Base-by-base conservation (phyloP, 1,140 invertebrate species). In the Drosophila pseudoobscura region DNA sequence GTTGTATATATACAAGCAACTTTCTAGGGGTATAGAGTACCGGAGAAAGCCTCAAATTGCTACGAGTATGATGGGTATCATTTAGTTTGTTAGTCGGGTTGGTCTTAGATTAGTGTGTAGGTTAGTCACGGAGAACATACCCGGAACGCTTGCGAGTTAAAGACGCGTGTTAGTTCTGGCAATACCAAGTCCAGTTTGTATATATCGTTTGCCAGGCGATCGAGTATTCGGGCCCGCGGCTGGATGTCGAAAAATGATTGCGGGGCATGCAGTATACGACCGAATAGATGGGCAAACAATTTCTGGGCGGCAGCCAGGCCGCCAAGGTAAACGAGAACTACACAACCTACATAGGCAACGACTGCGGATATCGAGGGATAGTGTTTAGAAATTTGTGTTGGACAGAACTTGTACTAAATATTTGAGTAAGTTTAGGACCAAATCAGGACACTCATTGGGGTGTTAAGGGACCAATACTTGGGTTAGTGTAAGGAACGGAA, bases 191-290 rank as follows among this genome's bases (percentile, higher is more conserved):
- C 95, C 91, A 95, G 80, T 55, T 93, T 93, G 90, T 95, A 94
- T 65, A 95, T 92, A 92, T 96, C 96, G 93, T 95, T 96, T 71
- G 94, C 93, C 91, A 96, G 94, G 75, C 96, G 93, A 92, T 95
- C 95, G 63, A 97, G 91, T 74, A 96, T 94, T 75, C 96, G 93
- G 73, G 96, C 96, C 63, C 93, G 91, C 6, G 96, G 96, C 75
- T 95, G 95, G 46, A 92, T 93, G 92, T 96, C 95, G 92, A 97
- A 97, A 93, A 97, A 97, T 53, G 91, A 92, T 92, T 95, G 94
- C 22, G 95, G 94, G 75, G 93, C 94, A 59, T 92, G 93, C 76
- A 97, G 82, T 76, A 96, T 91, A 79, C 93, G 93, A 53, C 90
- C 80, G 54, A 97, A 93, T 55, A 96, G 92, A 50, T 62, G 63